Percentiles rank a stretch among this genome's conserved stretches.
Evolutionary conservation across 2,113 vertebrate species (phyloP).

Genomic region (Spea multiplicata): DNA sequence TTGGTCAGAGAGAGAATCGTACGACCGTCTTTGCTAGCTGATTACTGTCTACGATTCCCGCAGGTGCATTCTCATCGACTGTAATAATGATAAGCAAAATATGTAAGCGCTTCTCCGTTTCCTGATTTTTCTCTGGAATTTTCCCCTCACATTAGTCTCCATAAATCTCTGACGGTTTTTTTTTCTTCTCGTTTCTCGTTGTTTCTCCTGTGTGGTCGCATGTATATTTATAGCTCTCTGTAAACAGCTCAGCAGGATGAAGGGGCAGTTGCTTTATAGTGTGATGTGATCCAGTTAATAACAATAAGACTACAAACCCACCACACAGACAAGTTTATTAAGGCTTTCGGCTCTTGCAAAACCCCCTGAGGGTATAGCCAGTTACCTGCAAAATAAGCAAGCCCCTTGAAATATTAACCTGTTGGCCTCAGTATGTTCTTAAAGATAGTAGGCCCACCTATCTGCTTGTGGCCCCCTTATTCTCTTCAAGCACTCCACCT

Average conservation of each 20-base stretch:
- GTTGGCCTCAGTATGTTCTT: no score
- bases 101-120: slow-evolving; percentile 10
- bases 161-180: neutral
- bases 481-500: no score
- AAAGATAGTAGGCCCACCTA: no score
- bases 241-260: neutral
- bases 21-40: slow-evolving; percentile 29
- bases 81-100: slow-evolving; percentile 30
- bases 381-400: no score
- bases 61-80: slow-evolving; percentile 34
- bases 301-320: no score
- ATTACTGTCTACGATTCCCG: slow-evolving; percentile 32
- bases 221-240: no score
- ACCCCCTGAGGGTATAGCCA: neutral
- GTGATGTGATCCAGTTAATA: no score
- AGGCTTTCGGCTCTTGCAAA: slow-evolving; percentile 2
- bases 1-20: slow-evolving; percentile 22
- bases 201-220: no score
- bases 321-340: no score
- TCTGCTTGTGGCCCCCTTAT: no score
- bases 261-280: no score
- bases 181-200: neutral
- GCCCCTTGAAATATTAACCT: no score
- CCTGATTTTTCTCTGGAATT: slow-evolving; percentile 13
- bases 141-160: slow-evolving; percentile 4